These are phyloP conservation scores for Euschistus heros DNA, from an alignment of 1,140 invertebrate genomes.

Conservation along the genomic window DNA sequence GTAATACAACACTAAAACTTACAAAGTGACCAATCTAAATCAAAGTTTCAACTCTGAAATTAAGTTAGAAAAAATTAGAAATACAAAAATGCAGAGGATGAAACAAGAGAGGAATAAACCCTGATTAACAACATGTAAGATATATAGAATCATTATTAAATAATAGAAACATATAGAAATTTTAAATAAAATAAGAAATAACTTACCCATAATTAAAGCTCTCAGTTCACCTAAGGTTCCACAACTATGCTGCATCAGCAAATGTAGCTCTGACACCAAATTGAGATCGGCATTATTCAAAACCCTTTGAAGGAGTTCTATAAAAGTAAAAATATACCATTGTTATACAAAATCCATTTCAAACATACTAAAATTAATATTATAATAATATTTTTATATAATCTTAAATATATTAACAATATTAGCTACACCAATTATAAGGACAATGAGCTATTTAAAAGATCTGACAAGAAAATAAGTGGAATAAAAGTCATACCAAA, in stretches of 20 bases:
- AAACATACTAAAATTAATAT: too few relatives aligned
- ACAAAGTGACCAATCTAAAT: background rate
- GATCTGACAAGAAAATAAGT: too few relatives aligned
- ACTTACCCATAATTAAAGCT: constrained; percentile 31
- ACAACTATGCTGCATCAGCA: constrained; percentile 31
- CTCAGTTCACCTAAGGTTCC: constrained; percentile 32
- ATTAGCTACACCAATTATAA: background rate
- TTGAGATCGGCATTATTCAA: constrained; percentile 31
- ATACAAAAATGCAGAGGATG: too few relatives aligned
- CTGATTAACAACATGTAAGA: constrained; percentile 9
- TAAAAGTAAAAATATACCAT: constrained; percentile 9
- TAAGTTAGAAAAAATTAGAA: background rate
- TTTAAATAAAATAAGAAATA: background rate
- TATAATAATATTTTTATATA: too few relatives aligned
- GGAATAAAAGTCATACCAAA: too few relatives aligned
- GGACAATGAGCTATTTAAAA: too few relatives aligned
- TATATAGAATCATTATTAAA: too few relatives aligned
- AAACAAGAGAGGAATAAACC: background rate
- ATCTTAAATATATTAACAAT: too few relatives aligned
- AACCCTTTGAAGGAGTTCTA: constrained; percentile 29
- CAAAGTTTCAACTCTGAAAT: background rate
- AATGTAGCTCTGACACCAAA: constrained; percentile 32
- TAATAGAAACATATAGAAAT: background rate
- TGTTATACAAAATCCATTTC: background rate
- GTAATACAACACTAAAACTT: background rate